Evolutionary conservation across 2,888 invertebrate species (phyloP).

Genomic region (Lagria hirta): DNA sequence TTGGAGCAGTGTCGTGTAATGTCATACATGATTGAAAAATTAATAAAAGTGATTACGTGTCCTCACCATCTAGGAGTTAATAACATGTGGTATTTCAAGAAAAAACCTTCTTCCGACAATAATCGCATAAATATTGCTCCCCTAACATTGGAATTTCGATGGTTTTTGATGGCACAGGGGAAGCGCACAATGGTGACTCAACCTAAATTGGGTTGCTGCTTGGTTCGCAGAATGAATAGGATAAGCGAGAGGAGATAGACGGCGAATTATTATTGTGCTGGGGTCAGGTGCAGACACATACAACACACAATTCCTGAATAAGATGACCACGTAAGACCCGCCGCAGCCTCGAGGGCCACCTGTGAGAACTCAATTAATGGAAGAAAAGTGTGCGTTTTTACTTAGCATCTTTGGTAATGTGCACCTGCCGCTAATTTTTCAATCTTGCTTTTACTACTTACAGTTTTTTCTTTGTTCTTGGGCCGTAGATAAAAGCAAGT

Average conservation of each 20-base stretch:
- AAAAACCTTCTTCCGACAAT: too few relatives aligned
- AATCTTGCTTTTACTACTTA: too few relatives aligned
- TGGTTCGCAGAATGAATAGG: too few relatives aligned
- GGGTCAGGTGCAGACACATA: conserved; percentile 19
- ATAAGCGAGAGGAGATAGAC: too few relatives aligned
- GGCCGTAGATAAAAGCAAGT: too few relatives aligned
- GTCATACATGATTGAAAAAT: too few relatives aligned
- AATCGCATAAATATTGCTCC: conserved; percentile 28
- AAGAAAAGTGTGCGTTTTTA: conserved; percentile 20
- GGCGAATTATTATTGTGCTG: conserved; percentile 38
- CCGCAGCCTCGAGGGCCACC: conserved; percentile 18
- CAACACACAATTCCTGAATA: too few relatives aligned
- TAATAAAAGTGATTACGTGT: too few relatives aligned
- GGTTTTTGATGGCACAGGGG: conserved; percentile 29
- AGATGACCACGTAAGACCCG: conserved; percentile 10
- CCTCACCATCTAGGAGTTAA: too few relatives aligned
- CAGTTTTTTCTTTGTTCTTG: too few relatives aligned
- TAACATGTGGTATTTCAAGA: too few relatives aligned
- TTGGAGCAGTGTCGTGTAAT: too few relatives aligned
- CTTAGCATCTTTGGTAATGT: conserved; percentile 10
- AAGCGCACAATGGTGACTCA: conserved; percentile 34
- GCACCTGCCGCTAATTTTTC: conserved; percentile 16
- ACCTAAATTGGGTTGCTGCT: conserved; percentile 44
- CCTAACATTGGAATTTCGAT: conserved; percentile 27
- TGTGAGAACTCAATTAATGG: conserved; percentile 25